Base-by-base conservation (phyloP, 2,888 invertebrate species). In the Hofmannophila pseudospretella region DNA sequence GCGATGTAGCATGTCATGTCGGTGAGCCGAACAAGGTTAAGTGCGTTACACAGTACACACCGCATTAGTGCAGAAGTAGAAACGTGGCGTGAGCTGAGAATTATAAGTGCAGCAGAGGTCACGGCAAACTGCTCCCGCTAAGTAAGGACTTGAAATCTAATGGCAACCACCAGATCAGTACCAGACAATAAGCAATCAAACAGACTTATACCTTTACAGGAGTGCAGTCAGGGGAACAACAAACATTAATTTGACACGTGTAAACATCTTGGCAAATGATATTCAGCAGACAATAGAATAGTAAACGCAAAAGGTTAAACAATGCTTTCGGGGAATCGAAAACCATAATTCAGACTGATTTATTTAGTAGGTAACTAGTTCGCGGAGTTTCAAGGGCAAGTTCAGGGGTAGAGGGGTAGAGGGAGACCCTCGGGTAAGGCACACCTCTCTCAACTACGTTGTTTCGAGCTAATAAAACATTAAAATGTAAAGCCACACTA, bases 11-110 rank as follows among this genome's bases (percentile, higher is more conserved):
- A 64, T 68, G 66, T 65, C 68, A 61, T 63, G 62, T 58, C 56
- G 55, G 55, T 65, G 56, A 56, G 42, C 67, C 71, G 68, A 77
- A 80, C 73, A 80, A 79, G 81, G 81, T 63, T 68, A 75, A 72
- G 68, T 62, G 59, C 55, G 60, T 56, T 62, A 8, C 32, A 16
- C 16, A n/a, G n/a, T n/a, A 16, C 16, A 23, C 23, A 23, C 23
- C n/a, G 20, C 37, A 37, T 34, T 37, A 31, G 35, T 51, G 60
- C 65, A 64, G 67, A 67, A 66, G 68, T 59, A 64, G 66, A 67
- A 66, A 67, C 58, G 62, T 61, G 68, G 64, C 62, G 58, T 59
- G 58, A 58, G 42, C 60, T 61, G 66, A 70, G 60, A 68, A 69
- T 63, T 67, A 69, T 58, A 64, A 59, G 63, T 66, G 53, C 53